phyloP scores from a whole-genome alignment of 2,888 invertebrate genomes.

The Nomada ruficornis region DNA sequence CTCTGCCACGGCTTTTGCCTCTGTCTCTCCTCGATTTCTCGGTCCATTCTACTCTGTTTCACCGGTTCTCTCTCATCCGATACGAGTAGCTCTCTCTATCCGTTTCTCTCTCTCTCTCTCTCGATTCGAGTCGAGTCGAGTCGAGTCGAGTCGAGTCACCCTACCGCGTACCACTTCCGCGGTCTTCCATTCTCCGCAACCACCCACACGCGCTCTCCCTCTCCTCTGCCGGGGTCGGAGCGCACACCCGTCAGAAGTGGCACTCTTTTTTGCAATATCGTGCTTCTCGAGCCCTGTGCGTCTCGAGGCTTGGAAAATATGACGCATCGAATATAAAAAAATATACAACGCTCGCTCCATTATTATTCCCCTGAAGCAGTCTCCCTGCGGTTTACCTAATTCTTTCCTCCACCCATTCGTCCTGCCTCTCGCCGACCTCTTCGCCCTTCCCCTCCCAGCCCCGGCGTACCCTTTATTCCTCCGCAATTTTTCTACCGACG shows the following conservation, averaged over 20 bases:
- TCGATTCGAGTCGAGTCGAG: not conserved
- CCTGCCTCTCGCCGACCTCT: no score
- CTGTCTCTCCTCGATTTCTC: conserved; percentile 46
- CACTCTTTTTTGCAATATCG: conserved; percentile 72
- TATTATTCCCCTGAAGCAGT: conserved; percentile 57
- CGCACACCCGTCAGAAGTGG: conserved; percentile 68
- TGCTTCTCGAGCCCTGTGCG: conserved; percentile 56
- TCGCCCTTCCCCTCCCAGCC: no score
- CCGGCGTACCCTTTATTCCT: not conserved
- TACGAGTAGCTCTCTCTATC: conserved; percentile 14
- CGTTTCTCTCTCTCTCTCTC: not conserved
- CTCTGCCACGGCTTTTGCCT: not conserved
- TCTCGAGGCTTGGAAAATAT: conserved; percentile 65
- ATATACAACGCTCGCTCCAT: conserved; percentile 64
- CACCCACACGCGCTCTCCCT: conserved; percentile 56
- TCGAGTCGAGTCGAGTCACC: conserved; percentile 47
- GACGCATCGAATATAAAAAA: conserved; percentile 67
- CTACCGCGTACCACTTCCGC: conserved; percentile 60
- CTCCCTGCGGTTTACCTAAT: conserved; percentile 58
- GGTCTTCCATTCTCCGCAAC: conserved; percentile 62
- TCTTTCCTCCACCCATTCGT: conserved; percentile 22
- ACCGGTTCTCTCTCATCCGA: conserved; percentile 24
- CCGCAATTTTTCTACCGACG: no score
- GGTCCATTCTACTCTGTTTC: conserved; percentile 33
- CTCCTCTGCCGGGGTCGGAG: conserved; percentile 34